These are phyloP conservation scores for Andrena flavipes DNA, from an alignment of 2,888 invertebrate genomes.

Conservation along the genomic window DNA sequence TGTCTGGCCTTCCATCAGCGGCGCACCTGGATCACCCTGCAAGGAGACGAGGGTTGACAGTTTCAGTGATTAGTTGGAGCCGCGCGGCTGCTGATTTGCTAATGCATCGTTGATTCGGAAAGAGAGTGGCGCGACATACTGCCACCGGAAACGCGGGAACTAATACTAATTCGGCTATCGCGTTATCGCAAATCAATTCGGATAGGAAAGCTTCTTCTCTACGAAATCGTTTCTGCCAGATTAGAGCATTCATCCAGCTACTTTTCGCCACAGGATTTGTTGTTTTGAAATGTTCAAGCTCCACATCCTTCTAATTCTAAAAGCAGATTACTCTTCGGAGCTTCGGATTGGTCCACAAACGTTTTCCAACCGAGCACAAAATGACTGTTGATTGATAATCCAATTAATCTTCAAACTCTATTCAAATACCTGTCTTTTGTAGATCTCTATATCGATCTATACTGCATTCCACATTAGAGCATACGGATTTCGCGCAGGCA, in stretches of 20 bases:
- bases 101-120: conserved; percentile 20
- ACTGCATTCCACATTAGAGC: too few relatives aligned
- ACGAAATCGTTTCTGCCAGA: too few relatives aligned
- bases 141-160: not conserved
- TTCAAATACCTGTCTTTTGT: not conserved
- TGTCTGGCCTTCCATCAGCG: conserved; percentile 85
- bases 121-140: conserved; percentile 7
- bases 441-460: too few relatives aligned
- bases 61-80: conserved; percentile 51
- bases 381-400: not conserved
- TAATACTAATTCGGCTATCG: not conserved
- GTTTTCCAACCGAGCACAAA: too few relatives aligned
- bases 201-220: not conserved
- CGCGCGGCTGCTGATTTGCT: conserved; percentile 15
- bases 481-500: too few relatives aligned
- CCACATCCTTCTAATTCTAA: too few relatives aligned
- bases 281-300: too few relatives aligned
- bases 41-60: conserved; percentile 69
- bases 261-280: too few relatives aligned
- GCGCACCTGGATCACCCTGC: conserved; percentile 88
- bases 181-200: not conserved
- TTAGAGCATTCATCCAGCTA: too few relatives aligned
- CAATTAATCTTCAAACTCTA: not conserved
- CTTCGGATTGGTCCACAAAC: too few relatives aligned
- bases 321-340: too few relatives aligned